Conservation (phyloP, 2,888 invertebrate species). For the Limnephilus marmoratus region DNA sequence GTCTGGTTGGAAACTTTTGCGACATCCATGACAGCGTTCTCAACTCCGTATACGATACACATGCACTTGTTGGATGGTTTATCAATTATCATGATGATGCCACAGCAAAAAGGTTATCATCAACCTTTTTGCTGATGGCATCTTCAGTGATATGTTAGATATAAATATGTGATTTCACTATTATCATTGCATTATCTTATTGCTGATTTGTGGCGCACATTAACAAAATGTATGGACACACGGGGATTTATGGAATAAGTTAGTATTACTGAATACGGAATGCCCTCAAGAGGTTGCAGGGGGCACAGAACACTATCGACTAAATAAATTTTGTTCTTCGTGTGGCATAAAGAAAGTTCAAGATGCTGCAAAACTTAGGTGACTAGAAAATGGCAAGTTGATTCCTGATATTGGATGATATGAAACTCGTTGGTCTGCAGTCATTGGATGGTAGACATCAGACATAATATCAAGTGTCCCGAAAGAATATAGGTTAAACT, state of each 20-base stretch:
- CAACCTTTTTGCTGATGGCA: no score
- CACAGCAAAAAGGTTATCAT: background rate
- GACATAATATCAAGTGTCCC: background rate
- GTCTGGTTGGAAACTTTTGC: background rate
- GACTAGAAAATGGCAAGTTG: no score
- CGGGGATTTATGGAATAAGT: no score
- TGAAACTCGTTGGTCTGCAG: background rate
- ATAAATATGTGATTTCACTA: background rate
- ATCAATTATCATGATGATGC: background rate
- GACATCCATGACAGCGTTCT: background rate
- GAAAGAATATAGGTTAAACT: background rate
- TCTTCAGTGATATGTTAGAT: background rate
- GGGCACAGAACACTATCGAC: no score
- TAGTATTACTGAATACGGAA: no score
- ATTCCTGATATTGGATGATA: no score
- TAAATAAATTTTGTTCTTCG: no score
- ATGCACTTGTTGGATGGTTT: background rate
- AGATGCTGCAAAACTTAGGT: no score
- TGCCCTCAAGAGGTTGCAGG: no score
- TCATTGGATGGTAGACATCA: background rate
- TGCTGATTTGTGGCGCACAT: background rate
- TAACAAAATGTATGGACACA: background rate
- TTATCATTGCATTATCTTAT: background rate
- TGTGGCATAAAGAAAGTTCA: no score
- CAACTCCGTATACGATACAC: background rate